Conservation (phyloP, 1,140 invertebrate species). For the Leptopilina clavipes region DNA sequence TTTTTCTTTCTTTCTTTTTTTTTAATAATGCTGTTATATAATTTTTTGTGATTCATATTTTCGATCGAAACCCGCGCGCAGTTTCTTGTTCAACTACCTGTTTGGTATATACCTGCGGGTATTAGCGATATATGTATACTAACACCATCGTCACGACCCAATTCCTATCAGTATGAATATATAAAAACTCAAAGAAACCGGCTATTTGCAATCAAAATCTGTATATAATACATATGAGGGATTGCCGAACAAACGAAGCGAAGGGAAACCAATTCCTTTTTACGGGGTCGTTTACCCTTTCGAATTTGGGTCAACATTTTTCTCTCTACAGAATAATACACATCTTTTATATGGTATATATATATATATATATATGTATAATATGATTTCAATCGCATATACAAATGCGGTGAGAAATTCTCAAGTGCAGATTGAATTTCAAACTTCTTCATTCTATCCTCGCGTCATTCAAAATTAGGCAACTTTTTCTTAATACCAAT, state of each 20-base stretch:
- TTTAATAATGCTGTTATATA: conserved; percentile 10
- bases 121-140: conserved; percentile 54
- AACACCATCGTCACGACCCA: conserved; percentile 63
- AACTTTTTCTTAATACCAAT: too few species aligned
- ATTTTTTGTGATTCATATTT: background rate
- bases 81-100: background rate
- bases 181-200: conserved; percentile 63
- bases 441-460: background rate
- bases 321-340: conserved; percentile 6
- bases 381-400: too few species aligned
- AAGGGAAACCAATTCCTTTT: conserved; percentile 60
- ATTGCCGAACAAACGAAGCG: conserved; percentile 62
- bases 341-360: too few species aligned
- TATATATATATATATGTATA: background rate
- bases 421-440: background rate
- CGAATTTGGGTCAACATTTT: conserved; percentile 66
- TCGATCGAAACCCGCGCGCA: too few species aligned
- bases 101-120: conserved; percentile 50
- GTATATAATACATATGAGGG: conserved; percentile 53
- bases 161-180: conserved; percentile 53
- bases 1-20: too few species aligned
- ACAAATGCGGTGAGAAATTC: too few species aligned
- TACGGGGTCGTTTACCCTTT: conserved; percentile 71
- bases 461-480: too few species aligned
- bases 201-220: conserved; percentile 65